These are phyloP conservation scores for Eupeodes luniger DNA, from an alignment of 2,888 invertebrate genomes.

Conservation along the genomic window DNA sequence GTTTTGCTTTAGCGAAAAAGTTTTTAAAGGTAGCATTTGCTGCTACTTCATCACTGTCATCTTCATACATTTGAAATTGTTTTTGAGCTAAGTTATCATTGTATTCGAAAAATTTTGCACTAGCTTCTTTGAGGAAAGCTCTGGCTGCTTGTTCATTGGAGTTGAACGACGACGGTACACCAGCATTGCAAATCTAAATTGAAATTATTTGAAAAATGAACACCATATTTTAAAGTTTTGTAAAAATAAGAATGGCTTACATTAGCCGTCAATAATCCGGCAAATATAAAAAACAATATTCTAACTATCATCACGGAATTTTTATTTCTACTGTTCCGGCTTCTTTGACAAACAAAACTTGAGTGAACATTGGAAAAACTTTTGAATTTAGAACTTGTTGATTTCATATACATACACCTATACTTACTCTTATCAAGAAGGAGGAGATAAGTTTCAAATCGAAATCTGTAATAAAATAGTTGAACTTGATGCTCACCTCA, in stretches of 20 bases:
- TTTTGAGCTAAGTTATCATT: not conserved
- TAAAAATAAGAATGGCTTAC: not conserved
- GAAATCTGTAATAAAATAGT: not conserved
- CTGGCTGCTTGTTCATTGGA: conserved; percentile 30
- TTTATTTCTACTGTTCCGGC: not conserved
- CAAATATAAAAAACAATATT: not conserved
- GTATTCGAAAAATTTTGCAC: not conserved
- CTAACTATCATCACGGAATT: not conserved
- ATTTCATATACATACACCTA: not conserved
- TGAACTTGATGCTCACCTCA: not conserved
- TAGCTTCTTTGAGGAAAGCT: conserved; percentile 7
- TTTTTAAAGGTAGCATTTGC: not conserved
- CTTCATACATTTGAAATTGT: not conserved
- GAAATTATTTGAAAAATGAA: not conserved
- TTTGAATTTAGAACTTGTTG: not conserved
- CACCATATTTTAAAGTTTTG: not conserved
- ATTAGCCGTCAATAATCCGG: not conserved
- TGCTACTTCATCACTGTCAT: not conserved
- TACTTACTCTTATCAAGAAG: not conserved
- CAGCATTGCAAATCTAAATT: conserved; percentile 24
- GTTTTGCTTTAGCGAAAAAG: not conserved
- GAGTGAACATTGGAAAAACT: not conserved
- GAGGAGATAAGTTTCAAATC: not conserved
- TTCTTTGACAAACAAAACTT: not conserved
- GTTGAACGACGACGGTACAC: not conserved